Evolutionary conservation across 1,140 invertebrate species (phyloP).

Genomic region (Rhagoletis pomonella): DNA sequence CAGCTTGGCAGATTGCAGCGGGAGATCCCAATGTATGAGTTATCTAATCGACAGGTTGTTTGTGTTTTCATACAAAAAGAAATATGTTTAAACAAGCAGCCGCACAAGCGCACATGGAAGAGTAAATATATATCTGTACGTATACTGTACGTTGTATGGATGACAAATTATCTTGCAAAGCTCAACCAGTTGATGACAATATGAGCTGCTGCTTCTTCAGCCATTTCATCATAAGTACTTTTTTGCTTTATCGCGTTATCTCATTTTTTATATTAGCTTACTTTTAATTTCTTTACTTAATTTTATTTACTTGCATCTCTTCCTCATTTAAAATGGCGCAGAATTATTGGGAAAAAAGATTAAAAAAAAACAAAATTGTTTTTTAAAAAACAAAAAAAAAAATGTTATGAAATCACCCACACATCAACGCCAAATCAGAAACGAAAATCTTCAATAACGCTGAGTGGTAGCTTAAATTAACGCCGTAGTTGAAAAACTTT

Average conservation of each 20-base stretch:
- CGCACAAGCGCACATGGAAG: too few species aligned
- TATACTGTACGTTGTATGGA: background rate
- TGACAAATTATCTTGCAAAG: background rate
- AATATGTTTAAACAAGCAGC: background rate
- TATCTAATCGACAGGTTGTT: conserved; percentile 36
- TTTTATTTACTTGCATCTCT: background rate
- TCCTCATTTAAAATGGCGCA: background rate
- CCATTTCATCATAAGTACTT: background rate
- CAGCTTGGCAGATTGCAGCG: too few species aligned
- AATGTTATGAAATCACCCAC: background rate
- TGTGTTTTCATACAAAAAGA: background rate
- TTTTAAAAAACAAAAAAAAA: too few species aligned
- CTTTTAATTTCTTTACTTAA: background rate
- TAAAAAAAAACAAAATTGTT: background rate
- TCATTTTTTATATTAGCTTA: background rate
- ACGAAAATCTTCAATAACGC: background rate
- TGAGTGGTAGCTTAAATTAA: background rate
- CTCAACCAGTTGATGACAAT: background rate
- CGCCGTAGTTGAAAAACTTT: background rate
- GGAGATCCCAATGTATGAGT: background rate
- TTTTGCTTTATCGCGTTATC: background rate
- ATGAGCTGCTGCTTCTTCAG: background rate
- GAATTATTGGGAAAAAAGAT: background rate
- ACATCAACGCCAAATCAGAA: background rate
- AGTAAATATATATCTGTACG: too few species aligned